Evolutionary conservation across 1,140 invertebrate genomes (phyloP).

Genomic region (Drosophila jambulina): DNA sequence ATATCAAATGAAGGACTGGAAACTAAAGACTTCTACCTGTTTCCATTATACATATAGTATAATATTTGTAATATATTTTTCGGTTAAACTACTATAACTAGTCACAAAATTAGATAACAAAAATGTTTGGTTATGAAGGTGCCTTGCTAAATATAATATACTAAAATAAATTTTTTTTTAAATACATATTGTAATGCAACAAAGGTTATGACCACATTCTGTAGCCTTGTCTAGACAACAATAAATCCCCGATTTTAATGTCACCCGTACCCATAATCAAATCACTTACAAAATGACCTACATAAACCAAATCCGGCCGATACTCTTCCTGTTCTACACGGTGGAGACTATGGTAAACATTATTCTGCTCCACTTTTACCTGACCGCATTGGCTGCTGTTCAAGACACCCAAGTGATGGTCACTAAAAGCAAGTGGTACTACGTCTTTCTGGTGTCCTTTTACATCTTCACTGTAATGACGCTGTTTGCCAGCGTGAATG

Average conservation of each 20-base stretch:
- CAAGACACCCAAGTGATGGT: not conserved
- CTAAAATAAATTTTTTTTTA: too few species aligned
- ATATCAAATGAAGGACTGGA: too few species aligned
- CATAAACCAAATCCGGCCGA: conserved; percentile 23
- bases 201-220: too few species aligned
- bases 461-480: conserved; percentile 39
- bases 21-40: too few species aligned
- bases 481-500: conserved; percentile 48
- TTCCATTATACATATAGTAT: too few species aligned
- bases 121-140: too few species aligned
- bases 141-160: too few species aligned
- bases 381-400: conserved; percentile 16
- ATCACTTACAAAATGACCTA: conserved; percentile 11
- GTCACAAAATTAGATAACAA: too few species aligned
- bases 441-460: conserved; percentile 4
- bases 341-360: conserved; percentile 39
- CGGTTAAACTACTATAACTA: too few species aligned
- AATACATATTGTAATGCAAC: too few species aligned
- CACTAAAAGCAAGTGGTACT: not conserved
- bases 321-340: conserved; percentile 53
- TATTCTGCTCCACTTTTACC: conserved; percentile 35
- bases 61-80: too few species aligned
- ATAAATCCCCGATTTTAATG: not conserved
- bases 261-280: conserved; percentile 27
- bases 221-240: not conserved